Base-by-base conservation (phyloP, 2,113 vertebrate genomes). In the Nipponia nippon region DNA sequence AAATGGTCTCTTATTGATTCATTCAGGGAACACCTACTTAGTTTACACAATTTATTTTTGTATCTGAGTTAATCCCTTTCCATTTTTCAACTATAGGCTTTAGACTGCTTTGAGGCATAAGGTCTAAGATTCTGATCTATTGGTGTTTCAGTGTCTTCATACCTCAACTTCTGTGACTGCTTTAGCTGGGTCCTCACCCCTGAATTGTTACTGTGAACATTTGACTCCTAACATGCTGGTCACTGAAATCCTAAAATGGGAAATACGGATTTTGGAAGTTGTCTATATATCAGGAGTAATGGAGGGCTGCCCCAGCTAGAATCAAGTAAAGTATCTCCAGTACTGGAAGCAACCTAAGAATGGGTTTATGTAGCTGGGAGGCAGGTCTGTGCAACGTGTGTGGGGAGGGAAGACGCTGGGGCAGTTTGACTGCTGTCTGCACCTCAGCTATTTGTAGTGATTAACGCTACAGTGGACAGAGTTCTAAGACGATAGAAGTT, bases 221-320 rank as follows among this genome's bases (percentile, higher is more conserved):
- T 75, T 58, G 40, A 53, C 12, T 69, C 30, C 72, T 52, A 3
- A 34, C 23, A 6, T 2, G 12, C 55, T 65, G 30, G 25, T 46
- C 29, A 19, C 27, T n/a, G 38, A 27, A 65, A 50, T 34, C 3
- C n/a, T 67, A 23, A 25, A 32, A 49, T 13, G n/a, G 52, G 73
- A 49, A 65, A 32, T 32, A 22, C 0, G 2, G 23, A 25, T 38
- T 75, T 38, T 13, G 32, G 56, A 61, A 29, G 40, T 2, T 53
- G 26, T 13, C 46, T 38, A 0, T 32, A 3, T 10, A 3, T 17
- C 11, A 19, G 32, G 5, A 30, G 5, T 18, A 27, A 23, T 11
- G 34, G 42, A 38, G 55, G 65, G 26, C 49, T 80, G 32, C 13
- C 61, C 50, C 19, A 58, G 23, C 6, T 5, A 34, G 53, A 59